Base-by-base conservation (phyloP, 2,797 vertebrate genomes). In the Allobates femoralis region DNA sequence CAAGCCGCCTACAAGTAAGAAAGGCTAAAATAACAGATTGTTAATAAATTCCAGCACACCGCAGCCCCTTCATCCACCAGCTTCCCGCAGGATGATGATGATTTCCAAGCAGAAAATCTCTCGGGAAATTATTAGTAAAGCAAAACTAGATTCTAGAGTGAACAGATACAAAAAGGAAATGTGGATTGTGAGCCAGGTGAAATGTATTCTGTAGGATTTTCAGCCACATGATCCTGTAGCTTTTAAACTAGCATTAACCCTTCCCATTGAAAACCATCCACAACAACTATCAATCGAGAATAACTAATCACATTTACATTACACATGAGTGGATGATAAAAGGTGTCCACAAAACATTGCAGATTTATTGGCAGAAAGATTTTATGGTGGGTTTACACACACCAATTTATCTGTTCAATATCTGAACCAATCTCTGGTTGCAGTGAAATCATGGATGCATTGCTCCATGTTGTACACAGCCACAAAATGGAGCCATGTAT, bases 1-100 rank as follows among this genome's bases (percentile, higher is more conserved):
- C 6, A 76, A 76, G 18, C 23, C n/a, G 19, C 46, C 62, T 64
- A 80, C 79, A 50, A 28, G 5, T n/a, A 23, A 82, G 30, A 26
- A 56, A 58, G 51, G 67, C 32, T 21, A 58, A 83, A 56, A 83
- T 18, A 83, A 74, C 81, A 60, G 80, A 82, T 82, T 74, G 67
- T 58, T 82, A 56, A 58, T 73, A 73, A 37, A 58, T 73, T 51
- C 62, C 37, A 53, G 46, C 19, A 56, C 55, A 21, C 53, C 73
- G 23, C 51, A 73, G 51, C 58, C 50, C 18, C 30, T 41, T 82
- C 28, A 82, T 56, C 81, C 53, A 41, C 32, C 14, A 74, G 81
- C 81, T 83, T 83, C 67, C 50, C 32, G 12, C 50, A 83, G 34
- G 67, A 81, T 21, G 60, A 83, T 7, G 64, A 69, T 34, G 79